Conservation (phyloP, 23 tunicate species). For the Botrylloides violaceus region DNA sequence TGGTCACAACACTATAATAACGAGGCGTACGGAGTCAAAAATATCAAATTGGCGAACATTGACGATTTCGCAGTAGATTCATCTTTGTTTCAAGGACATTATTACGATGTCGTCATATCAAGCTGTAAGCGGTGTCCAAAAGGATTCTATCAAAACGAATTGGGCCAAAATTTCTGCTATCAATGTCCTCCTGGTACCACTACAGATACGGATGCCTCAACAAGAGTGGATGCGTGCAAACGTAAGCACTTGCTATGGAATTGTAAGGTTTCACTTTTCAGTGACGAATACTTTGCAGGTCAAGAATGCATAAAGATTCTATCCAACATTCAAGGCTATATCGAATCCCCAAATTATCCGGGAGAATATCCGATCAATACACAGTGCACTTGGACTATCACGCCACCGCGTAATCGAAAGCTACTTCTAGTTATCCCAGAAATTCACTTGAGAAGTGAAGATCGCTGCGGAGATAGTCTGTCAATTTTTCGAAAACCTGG, state of each 20-base stretch:
- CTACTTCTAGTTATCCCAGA: slow-evolving; percentile 72
- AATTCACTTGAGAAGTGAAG: slow-evolving; percentile 38
- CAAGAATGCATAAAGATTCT: neutral
- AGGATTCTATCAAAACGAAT: slow-evolving; percentile 57
- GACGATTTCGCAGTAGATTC: too few species aligned
- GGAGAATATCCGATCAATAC: slow-evolving; percentile 61
- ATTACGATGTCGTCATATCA: slow-evolving; percentile 23
- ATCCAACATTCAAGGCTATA: slow-evolving; percentile 34
- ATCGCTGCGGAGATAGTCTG: slow-evolving; percentile 37
- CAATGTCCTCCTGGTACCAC: slow-evolving; percentile 67
- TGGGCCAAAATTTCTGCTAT: slow-evolving; percentile 49
- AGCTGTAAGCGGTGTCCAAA: slow-evolving; percentile 60
- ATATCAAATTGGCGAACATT: too few species aligned
- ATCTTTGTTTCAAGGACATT: slow-evolving; percentile 48
- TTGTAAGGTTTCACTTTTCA: neutral
- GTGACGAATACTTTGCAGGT: neutral
- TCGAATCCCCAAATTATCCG: slow-evolving; percentile 86
- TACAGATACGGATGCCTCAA: slow-evolving; percentile 66
- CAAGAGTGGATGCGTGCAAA: slow-evolving; percentile 55
- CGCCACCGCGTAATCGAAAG: slow-evolving; percentile 37
- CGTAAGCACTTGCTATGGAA: slow-evolving; percentile 20
- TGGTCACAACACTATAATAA: too few species aligned
- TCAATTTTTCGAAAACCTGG: slow-evolving; percentile 22
- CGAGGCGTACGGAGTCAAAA: too few species aligned
- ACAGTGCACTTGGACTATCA: slow-evolving; percentile 50